Base-by-base conservation (phyloP, 1,140 invertebrate genomes). In the Laupala kohalensis region DNA sequence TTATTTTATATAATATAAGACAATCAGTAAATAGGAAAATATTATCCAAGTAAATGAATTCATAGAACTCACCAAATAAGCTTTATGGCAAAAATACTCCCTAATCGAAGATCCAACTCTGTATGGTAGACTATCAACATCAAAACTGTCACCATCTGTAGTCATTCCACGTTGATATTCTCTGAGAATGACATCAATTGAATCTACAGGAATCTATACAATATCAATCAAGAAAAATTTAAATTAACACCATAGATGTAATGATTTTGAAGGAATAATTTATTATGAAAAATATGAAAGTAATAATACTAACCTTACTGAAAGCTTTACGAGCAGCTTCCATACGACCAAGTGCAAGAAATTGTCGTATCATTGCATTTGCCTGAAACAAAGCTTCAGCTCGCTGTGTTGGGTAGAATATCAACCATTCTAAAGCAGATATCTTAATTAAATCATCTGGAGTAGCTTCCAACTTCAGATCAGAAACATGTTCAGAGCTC, bases 341-440 rank as follows among this genome's bases (percentile, higher is more conserved):
- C 29, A 90, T 77, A 78, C 89, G 90, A 2, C 83, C 82, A 65
- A 85, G 79, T 4, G 83, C 86, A 67, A 96, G 79, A 79, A 96
- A 96, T 64, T 85, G 86, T 72, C 94, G 87, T 76, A 96, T 91
- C 74, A 97, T 85, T n/a, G 92, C 89, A 85, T 97, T 97, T 3
- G 90, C 89, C 78, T 96, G 89, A 83, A 88, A 89, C 5, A 97
- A 77, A 13, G 91, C 87, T 80, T 96, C 94, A 63, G 87, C 82
- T 64, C 91, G 80, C 79, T 96, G 94, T 64, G 86, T 84, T 5
- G 86, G 83, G 79, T 94, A 89, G 77, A 94, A 91, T 12, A 89
- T 85, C 2, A 97, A 78, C 93, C 94, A 97, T 77, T 97, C 94
- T 3, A 98, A 82, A 3, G 92, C 89, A 68, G 90, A 88, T 68